Evolutionary conservation across 2,888 invertebrate genomes (phyloP), one percentile per base, ranked within the genome.

Genomic region (Heliconius cydno): DNA sequence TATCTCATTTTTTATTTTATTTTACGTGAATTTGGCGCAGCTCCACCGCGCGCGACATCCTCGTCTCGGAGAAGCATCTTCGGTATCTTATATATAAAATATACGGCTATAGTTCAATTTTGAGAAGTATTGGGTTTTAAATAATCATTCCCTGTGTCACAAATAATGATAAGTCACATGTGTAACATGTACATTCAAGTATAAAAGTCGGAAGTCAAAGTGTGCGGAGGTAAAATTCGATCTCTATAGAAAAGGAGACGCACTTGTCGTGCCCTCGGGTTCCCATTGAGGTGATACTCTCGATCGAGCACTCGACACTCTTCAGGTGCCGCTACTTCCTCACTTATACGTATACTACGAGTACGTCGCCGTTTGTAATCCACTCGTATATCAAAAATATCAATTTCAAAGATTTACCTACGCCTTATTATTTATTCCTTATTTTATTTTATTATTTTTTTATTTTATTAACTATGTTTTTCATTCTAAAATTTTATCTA

Each of bases 1-100:
- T 82, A 82, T 81, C 82, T 83, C 82, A 83, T 85, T 82, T 84
- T 83, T 79, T n/a, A n/a, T n/a, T n/a, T n/a, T n/a, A n/a, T n/a
- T 83, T 84, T 80, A 83, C 79, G 81, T 79, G 81, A 82, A 78
- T 80, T 78, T 77, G 70, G 76, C 80, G 34, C 34, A 5, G 66
- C 46, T 72, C 77, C 77, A 70, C 77, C 41, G 70, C 70, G 65
- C 19, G 15, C 65, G 13, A 15, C 25, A 25, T 41, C n/a, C 3
- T 68, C 5, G 5, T 46, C 25, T 22, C 70, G 7, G 41, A 1
- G 41, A 70, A 15, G 3, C 41, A 15, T 25, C n/a, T 46, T 13
- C 38, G 34, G 13, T n/a, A 38, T 34, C 6, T 34, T 34, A 34
- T 68, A 41, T 15, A 68, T n/a, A 38, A 68, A 68, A n/a, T 38